Percentiles rank a stretch among this genome's conserved stretches.
phyloP scores from a whole-genome alignment of 2,888 invertebrate species.

The Cerceris rybyensis region DNA sequence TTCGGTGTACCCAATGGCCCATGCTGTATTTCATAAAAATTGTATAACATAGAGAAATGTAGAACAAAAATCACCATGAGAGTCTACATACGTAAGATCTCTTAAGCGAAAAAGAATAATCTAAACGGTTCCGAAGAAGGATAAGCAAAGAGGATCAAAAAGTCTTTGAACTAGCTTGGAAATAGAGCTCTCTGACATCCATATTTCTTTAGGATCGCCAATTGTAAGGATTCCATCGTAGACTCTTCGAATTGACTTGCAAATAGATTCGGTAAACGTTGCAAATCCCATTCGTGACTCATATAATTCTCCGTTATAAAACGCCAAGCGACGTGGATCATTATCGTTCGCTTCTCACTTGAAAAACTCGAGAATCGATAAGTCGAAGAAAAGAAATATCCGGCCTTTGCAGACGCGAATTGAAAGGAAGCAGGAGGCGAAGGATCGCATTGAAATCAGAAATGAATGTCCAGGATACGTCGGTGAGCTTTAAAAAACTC shows the following conservation, averaged over 20 bases:
- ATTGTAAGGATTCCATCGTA: background rate
- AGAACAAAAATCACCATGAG: no score
- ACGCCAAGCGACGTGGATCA: conserved; percentile 22
- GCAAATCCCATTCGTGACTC: conserved; percentile 1
- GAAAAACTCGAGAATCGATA: conserved; percentile 35
- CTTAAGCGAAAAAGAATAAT: background rate
- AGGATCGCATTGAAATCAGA: conserved; percentile 52
- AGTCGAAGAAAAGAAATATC: conserved; percentile 52
- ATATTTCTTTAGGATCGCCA: background rate
- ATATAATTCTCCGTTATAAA: conserved; percentile 22
- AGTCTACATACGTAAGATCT: no score
- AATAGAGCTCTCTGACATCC: background rate
- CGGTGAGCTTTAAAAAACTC: conserved; percentile 8
- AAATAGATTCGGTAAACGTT: conserved; percentile 32
- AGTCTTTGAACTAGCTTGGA: no score
- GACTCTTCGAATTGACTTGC: conserved; percentile 39
- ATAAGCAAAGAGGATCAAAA: no score
- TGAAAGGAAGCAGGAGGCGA: conserved; percentile 34
- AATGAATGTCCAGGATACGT: conserved; percentile 56
- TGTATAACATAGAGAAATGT: no score
- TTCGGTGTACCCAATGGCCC: no score
- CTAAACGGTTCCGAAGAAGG: background rate
- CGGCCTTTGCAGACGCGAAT: conserved; percentile 44
- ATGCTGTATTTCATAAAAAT: no score
- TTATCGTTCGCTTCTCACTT: conserved; percentile 37